Conservation (phyloP, 2,888 invertebrate species). For the Endotricha flammealis region DNA sequence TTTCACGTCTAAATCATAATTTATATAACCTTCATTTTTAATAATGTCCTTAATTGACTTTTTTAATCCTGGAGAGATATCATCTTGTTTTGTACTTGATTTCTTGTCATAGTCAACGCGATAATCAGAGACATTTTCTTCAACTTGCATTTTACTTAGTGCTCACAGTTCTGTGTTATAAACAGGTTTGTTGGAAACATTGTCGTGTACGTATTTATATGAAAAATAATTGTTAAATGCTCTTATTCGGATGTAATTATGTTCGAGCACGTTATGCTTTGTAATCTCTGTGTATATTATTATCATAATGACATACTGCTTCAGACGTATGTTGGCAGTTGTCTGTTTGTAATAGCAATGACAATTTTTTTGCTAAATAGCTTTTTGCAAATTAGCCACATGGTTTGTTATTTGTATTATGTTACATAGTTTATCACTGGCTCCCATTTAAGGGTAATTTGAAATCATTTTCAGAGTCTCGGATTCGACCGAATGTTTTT, state of each 20-base stretch:
- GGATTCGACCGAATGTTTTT: no score
- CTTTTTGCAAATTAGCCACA: no score
- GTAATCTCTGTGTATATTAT: background rate
- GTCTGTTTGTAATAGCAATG: no score
- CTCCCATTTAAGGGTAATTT: no score
- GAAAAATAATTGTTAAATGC: background rate
- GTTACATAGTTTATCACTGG: no score
- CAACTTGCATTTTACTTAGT: background rate
- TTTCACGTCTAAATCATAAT: constrained; percentile 24
- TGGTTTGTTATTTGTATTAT: no score
- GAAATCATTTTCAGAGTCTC: no score
- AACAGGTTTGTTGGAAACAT: background rate
- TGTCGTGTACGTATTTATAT: background rate
- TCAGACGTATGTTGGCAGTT: no score
- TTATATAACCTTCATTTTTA: constrained; percentile 26
- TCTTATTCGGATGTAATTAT: constrained; percentile 7
- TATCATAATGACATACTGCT: background rate
- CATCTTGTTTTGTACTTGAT: background rate
- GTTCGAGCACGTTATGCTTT: background rate
- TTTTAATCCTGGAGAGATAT: constrained; percentile 22
- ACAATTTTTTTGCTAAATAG: no score
- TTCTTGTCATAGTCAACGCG: background rate
- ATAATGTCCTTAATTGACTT: constrained; percentile 27
- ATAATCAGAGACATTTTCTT: constrained; percentile 1
- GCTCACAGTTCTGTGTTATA: background rate